phyloP scores from a whole-genome alignment of 2,797 vertebrate species.

The Pipistrellus pygmaeus region DNA sequence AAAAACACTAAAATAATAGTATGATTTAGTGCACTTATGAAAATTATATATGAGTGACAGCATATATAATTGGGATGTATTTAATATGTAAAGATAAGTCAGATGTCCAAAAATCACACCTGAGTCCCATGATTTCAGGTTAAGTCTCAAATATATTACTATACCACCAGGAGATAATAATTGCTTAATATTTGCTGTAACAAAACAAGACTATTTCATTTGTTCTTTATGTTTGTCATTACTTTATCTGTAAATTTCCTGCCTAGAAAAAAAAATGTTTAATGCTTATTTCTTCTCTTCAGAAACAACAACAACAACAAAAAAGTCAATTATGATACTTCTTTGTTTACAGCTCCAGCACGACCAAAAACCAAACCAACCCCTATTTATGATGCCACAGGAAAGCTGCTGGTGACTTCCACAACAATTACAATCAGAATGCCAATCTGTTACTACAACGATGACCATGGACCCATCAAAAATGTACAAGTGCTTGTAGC shows the following conservation, averaged over 20 bases:
- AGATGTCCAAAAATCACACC: background rate
- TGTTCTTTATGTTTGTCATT: background rate
- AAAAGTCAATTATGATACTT: background rate
- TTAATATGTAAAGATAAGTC: constrained; percentile 1
- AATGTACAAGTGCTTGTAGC: constrained; percentile 97
- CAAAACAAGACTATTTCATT: constrained; percentile 24
- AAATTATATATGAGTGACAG: background rate
- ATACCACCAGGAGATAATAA: constrained; percentile 1
- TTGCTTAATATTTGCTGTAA: constrained; percentile 9
- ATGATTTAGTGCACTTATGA: constrained; percentile 27
- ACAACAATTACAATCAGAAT: constrained; percentile 95
- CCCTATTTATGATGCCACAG: constrained; percentile 90
- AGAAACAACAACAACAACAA: constrained; percentile 44
- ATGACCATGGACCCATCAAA: constrained; percentile 96
- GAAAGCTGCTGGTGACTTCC: constrained; percentile 92
- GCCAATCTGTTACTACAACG: constrained; percentile 97
- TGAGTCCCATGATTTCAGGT: background rate
- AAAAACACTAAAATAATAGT: background rate
- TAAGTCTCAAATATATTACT: constrained; percentile 21
- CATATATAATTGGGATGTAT: constrained; percentile 36
- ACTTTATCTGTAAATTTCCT: constrained; percentile 32
- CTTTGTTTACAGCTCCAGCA: constrained; percentile 91
- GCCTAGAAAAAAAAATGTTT: constrained; percentile 8
- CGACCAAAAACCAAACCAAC: constrained; percentile 92
- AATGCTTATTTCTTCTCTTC: background rate